phyloP scores from a whole-genome alignment of 2,797 vertebrate genomes.

The Lepus oiostolus region DNA sequence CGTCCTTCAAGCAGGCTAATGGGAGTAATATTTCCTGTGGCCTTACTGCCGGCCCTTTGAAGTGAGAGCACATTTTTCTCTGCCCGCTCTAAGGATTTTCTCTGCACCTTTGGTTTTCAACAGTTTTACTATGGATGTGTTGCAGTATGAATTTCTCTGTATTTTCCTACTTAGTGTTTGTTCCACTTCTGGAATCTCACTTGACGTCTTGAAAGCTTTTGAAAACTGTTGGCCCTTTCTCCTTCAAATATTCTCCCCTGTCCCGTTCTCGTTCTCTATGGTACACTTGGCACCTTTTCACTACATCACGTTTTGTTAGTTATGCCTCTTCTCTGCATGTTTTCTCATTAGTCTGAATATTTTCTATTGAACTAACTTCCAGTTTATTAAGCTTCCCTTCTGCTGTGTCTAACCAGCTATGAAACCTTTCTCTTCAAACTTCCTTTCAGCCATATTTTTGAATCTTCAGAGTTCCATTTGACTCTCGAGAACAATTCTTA shows the following conservation, averaged over 20 bases:
- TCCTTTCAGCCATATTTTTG: not conserved
- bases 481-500: not conserved
- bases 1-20: not conserved
- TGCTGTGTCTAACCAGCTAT: not conserved
- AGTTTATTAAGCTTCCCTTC: not conserved
- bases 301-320: not conserved
- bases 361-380: not conserved
- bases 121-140: not conserved
- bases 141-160: not conserved
- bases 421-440: not conserved
- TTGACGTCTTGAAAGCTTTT: not conserved
- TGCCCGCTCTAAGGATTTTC: not conserved
- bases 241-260: not conserved
- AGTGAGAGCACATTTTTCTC: not conserved
- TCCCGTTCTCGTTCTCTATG: not conserved
- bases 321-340: not conserved
- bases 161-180: not conserved
- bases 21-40: not conserved
- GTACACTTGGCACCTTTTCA: not conserved
- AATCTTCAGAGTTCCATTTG: not conserved
- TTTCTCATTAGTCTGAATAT: not conserved
- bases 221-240: not conserved
- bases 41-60: not conserved
- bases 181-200: not conserved
- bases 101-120: not conserved